Conservation (phyloP, 1,140 invertebrate species). For the Ctenoplectra terminalis region DNA sequence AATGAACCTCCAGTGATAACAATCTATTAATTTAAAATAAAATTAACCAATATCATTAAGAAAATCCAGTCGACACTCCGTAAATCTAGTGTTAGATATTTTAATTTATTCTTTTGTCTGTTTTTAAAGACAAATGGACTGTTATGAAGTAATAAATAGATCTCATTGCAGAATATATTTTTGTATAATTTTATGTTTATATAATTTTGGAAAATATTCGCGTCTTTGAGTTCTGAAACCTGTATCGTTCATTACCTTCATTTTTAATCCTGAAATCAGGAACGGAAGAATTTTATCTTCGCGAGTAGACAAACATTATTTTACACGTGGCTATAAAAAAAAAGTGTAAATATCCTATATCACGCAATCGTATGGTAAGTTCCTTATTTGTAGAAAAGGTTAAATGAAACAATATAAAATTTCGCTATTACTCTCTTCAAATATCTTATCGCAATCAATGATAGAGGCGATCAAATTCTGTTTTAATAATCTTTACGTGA, state of each 20-base stretch:
- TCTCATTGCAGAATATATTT: neutral
- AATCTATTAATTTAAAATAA: too few relatives aligned
- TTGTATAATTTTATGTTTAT: too few relatives aligned
- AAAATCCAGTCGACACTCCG: too few relatives aligned
- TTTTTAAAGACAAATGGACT: neutral
- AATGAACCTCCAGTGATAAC: too few relatives aligned
- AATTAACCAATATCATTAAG: too few relatives aligned
- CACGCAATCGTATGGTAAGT: too few relatives aligned
- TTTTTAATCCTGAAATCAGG: neutral
- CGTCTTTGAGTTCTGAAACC: neutral
- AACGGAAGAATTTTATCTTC: slow-evolving; percentile 22
- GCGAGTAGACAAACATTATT: neutral
- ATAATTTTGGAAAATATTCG: neutral
- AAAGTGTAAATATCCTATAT: neutral
- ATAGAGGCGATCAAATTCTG: too few relatives aligned
- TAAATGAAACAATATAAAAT: neutral
- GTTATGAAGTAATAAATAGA: neutral
- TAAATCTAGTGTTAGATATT: too few relatives aligned
- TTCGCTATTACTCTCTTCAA: neutral
- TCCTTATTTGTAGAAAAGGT: slow-evolving; percentile 2
- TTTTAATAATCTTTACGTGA: too few relatives aligned
- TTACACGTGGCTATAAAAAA: slow-evolving; percentile 14
- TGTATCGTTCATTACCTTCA: neutral
- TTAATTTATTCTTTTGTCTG: too few relatives aligned
- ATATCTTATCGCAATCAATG: neutral